phyloP scores from a whole-genome alignment of 92 coral and sea anemone genomes.

The Siderastrea radians region DNA sequence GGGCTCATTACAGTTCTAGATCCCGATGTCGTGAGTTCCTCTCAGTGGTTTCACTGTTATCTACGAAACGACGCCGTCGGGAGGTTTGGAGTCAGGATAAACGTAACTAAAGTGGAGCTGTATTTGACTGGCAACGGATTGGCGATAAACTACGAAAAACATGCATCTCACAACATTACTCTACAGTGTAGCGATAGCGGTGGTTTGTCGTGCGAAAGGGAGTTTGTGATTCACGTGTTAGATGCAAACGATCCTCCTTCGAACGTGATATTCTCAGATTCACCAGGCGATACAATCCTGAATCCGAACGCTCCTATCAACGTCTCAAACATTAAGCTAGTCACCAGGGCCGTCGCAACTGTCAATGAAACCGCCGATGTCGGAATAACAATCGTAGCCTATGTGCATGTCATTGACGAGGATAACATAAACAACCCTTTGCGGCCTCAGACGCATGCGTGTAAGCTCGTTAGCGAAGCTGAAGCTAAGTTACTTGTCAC shows the following conservation, averaged over 20 bases:
- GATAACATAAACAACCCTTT: slow-evolving; percentile 55
- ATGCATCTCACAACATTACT: slow-evolving; percentile 50
- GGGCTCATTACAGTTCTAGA: slow-evolving; percentile 70
- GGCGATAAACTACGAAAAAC: slow-evolving; percentile 68
- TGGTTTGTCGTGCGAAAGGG: slow-evolving; percentile 55
- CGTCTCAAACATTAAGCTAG: slow-evolving; percentile 40
- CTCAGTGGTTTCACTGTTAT: slow-evolving; percentile 62
- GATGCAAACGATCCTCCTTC: slow-evolving; percentile 76
- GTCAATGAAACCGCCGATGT: slow-evolving; percentile 77
- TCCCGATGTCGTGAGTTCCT: slow-evolving; percentile 51
- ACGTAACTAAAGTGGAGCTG: slow-evolving; percentile 37
- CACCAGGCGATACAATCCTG: slow-evolving; percentile 74
- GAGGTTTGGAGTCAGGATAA: slow-evolving; percentile 63
- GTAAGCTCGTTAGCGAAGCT: slow-evolving; percentile 73
- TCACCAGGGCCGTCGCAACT: slow-evolving; percentile 67
- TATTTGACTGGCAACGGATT: slow-evolving; percentile 72
- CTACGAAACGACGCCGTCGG: slow-evolving; percentile 74
- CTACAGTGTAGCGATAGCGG: slow-evolving; percentile 73
- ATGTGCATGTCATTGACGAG: slow-evolving; percentile 72
- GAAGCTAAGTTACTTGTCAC: slow-evolving; percentile 64
- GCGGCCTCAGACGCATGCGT: slow-evolving; percentile 75
- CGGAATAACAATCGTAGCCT: slow-evolving; percentile 76
- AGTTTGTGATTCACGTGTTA: slow-evolving; percentile 53
- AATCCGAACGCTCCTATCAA: slow-evolving; percentile 65
- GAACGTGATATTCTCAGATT: slow-evolving; percentile 67